Percentiles rank a stretch among this genome's conserved stretches.
phyloP scores from a whole-genome alignment of 2,113 vertebrate species.

The Nesogale talazaci region DNA sequence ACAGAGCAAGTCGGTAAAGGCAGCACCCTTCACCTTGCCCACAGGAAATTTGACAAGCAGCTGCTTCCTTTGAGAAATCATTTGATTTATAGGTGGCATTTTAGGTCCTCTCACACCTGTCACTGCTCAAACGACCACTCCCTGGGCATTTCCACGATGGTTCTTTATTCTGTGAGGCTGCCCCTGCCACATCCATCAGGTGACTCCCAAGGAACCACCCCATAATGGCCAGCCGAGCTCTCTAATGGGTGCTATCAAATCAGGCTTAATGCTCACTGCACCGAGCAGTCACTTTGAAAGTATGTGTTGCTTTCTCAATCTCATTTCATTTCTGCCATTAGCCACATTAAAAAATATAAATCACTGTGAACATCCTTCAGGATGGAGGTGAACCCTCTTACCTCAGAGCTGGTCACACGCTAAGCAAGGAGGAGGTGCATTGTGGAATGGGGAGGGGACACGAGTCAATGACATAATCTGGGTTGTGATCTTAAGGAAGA shows the following conservation, averaged over 20 bases:
- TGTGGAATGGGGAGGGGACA: not conserved
- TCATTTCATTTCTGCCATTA: conserved; percentile 77
- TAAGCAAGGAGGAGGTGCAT: not conserved
- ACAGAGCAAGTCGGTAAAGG: not conserved
- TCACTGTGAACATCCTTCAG: conserved; percentile 5
- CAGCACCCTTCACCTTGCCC: conserved; percentile 30
- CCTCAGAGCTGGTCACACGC: not conserved
- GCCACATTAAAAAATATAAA: conserved; percentile 60
- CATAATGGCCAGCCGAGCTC: conserved; percentile 33
- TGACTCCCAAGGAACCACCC: not conserved
- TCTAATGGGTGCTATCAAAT: conserved; percentile 73
- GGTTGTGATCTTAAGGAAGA: conserved; percentile 9
- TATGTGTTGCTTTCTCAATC: conserved; percentile 56
- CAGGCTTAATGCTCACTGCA: conserved; percentile 57
- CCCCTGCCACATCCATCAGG: conserved; percentile 72
- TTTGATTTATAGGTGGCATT: conserved; percentile 68
- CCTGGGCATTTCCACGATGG: conserved; percentile 32
- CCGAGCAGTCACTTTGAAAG: conserved; percentile 34
- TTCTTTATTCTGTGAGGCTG: conserved; percentile 53
- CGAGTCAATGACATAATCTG: accelerated
- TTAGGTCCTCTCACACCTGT: conserved; percentile 35
- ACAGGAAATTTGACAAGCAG: conserved; percentile 50
- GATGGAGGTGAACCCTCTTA: conserved; percentile 43
- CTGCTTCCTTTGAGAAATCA: conserved; percentile 50
- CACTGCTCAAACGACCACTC: conserved; percentile 56